Base-by-base conservation (phyloP, 92 coral and sea anemone genomes). In the Blastomussa wellsi region DNA sequence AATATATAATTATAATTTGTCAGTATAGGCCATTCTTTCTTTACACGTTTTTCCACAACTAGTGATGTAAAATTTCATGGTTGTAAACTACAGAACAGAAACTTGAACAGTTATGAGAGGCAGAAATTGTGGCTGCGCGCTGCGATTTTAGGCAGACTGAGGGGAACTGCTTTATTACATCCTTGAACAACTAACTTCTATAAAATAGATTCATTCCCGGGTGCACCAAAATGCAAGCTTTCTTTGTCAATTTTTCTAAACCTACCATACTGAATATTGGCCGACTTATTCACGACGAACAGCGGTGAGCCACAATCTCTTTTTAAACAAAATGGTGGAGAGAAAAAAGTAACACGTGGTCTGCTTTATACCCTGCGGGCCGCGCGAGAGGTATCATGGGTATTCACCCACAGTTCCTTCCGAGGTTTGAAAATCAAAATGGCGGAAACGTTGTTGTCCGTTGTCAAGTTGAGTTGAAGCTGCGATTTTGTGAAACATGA, bases 271-370 rank as follows among this genome's bases (percentile, higher is more conserved):
- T 90, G 74, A 83, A 88, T 81, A 86, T 91, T 94, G 99, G 99
- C 91, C 99, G 94, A 97, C 99, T 91, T 97, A 97, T 94, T 94
- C 99, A 93, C 79, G 69, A 76, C 48, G 99, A 97, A 95, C 94
- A 97, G 99, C 92, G 99, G 99, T 97, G 99, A 97, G 93, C 99
- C 99, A 93, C 88, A 82, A 71, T 28, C 92, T 90, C n/a, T n/a
- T n/a, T 36, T 64, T 31, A 47, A 71, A 81, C 91, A 91, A 91
- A 93, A 91, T 90, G 92, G 90, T 88, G 90, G 89, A 76, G 82
- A 74, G 79, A 74, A 84, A 87, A 87, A 79, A 17, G 87, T 2
- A 32, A 17, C 94, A 93, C 94, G 96, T 91, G 96, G 90, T 57
- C 14, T 22, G 28, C 10, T 42, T 77, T 93, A 87, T 79, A 65